Conservation (phyloP, 2,888 invertebrate species). For the Tachina grossa region DNA sequence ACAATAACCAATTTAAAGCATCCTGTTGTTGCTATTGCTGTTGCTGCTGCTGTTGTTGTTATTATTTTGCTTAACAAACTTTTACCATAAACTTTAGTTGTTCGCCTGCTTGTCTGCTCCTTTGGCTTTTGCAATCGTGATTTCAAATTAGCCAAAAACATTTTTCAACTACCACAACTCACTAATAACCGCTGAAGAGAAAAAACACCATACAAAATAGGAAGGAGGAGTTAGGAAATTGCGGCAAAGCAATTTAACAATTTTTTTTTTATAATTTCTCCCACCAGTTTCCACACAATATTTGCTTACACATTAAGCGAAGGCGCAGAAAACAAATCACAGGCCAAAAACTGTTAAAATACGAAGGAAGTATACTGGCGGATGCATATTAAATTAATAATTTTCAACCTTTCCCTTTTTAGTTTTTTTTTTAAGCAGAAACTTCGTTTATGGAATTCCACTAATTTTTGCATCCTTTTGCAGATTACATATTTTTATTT, state of each 20-base stretch:
- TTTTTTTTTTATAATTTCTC: constrained; percentile 35
- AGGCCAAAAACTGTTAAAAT: constrained; percentile 38
- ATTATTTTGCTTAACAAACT: constrained; percentile 62
- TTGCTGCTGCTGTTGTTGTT: constrained; percentile 36
- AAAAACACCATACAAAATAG: not conserved
- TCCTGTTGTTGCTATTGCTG: constrained; percentile 16
- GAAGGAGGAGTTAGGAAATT: constrained; percentile 3
- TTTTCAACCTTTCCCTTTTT: constrained; percentile 64
- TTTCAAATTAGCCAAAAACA: constrained; percentile 69
- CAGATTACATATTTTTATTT: not conserved
- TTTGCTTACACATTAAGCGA: not conserved
- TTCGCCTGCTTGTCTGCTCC: constrained; percentile 31
- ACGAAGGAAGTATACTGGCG: constrained; percentile 67
- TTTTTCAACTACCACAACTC: constrained; percentile 45
- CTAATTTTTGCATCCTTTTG: constrained; percentile 67
- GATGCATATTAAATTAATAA: constrained; percentile 74
- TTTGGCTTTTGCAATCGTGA: constrained; percentile 64
- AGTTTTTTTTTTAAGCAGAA: not conserved
- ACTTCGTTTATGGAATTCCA: constrained; percentile 53
- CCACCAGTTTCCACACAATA: not conserved
- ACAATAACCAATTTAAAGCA: constrained; percentile 40
- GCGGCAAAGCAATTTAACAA: constrained; percentile 64
- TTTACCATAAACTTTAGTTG: constrained; percentile 66
- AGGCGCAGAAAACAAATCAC: not conserved
- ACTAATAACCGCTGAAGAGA: constrained; percentile 44